These are phyloP conservation scores for Epizoanthus fatuus DNA, from an alignment of 92 coral and sea anemone genomes.

Conservation along the genomic window DNA sequence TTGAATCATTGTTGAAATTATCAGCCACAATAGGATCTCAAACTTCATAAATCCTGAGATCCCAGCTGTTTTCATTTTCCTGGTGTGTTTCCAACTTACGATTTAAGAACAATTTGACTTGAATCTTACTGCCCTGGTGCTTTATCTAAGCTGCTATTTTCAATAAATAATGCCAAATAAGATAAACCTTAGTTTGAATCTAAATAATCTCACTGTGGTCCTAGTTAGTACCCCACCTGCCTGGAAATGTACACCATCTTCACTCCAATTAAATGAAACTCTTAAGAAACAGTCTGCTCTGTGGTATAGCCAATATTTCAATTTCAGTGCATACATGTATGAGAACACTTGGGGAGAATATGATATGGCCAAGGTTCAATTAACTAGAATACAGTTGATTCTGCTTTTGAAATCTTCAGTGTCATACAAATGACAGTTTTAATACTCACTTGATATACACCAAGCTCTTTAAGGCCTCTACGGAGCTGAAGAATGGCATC, in stretches of 20 bases:
- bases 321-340: constrained; percentile 29
- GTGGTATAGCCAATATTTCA: constrained; percentile 26
- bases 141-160: constrained; percentile 23
- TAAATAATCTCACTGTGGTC: not conserved
- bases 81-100: not conserved
- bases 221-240: no score
- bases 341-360: constrained; percentile 31
- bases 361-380: constrained; percentile 21
- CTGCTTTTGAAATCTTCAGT: constrained; percentile 15
- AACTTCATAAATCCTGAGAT: constrained; percentile 20
- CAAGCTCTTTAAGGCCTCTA: constrained; percentile 55
- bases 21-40: constrained; percentile 32
- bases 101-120: constrained; percentile 22
- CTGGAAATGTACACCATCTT: no score
- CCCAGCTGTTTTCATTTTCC: constrained; percentile 29
- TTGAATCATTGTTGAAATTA: no score
- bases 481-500: constrained; percentile 40
- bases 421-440: constrained; percentile 1
- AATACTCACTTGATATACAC: constrained; percentile 53
- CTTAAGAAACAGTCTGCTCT: constrained; percentile 32
- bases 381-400: constrained; percentile 19
- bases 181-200: constrained; percentile 22
- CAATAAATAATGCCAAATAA: constrained; percentile 27
- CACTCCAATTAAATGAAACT: constrained; percentile 15
- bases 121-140: constrained; percentile 30